phyloP scores from a whole-genome alignment of 2,113 vertebrate species.

The Oncorhynchus keta region DNA sequence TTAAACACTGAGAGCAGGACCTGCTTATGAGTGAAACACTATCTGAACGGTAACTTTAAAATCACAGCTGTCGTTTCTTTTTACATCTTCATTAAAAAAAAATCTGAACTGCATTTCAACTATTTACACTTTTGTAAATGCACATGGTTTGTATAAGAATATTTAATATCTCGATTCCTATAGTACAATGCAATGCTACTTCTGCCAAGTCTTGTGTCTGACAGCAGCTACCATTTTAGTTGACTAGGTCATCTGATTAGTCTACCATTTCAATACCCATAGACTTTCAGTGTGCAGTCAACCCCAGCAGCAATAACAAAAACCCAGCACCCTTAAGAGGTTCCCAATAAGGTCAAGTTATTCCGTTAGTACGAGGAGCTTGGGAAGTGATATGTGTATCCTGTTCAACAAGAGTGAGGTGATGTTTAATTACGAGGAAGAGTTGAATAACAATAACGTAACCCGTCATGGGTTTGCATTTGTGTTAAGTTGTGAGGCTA shows the following conservation, averaged over 20 bases:
- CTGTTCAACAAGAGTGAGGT: background rate
- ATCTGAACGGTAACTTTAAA: slow-evolving; percentile 36
- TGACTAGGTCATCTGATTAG: too few relatives aligned
- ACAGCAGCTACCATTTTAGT: too few relatives aligned
- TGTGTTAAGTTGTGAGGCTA: background rate
- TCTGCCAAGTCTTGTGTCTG: background rate
- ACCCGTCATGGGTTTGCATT: background rate
- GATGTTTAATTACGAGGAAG: background rate
- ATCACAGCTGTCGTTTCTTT: slow-evolving; percentile 7
- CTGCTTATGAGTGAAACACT: slow-evolving; percentile 36
- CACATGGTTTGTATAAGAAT: slow-evolving; percentile 11
- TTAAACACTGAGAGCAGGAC: slow-evolving; percentile 24
- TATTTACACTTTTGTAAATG: slow-evolving; percentile 5
- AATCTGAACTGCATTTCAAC: slow-evolving; percentile 10
- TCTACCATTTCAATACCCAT: too few relatives aligned
- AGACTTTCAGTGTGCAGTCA: too few relatives aligned
- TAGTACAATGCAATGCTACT: slow-evolving; percentile 3
- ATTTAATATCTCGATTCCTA: slow-evolving; percentile 14
- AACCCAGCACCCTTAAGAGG: background rate
- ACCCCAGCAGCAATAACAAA: slow-evolving; percentile 10
- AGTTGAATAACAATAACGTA: background rate
- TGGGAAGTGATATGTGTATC: background rate
- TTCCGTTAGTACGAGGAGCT: too few relatives aligned
- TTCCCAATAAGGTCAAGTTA: too few relatives aligned
- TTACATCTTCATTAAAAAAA: slow-evolving; percentile 18